Base-by-base conservation (phyloP, 2,113 vertebrate species). In the Nettapus auritus region DNA sequence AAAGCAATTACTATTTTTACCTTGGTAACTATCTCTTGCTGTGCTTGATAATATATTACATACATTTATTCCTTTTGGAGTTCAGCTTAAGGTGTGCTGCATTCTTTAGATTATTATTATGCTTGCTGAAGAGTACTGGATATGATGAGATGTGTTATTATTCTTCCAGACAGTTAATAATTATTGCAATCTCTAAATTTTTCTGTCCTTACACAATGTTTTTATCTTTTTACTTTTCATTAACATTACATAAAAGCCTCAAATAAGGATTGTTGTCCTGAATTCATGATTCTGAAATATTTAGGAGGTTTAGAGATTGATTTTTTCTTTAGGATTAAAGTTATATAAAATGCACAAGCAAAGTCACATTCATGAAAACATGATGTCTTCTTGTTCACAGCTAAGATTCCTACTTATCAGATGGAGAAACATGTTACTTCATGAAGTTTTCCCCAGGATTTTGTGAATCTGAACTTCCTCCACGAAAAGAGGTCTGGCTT, bases 1-100 rank as follows among this genome's bases (percentile, higher is more conserved):
- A 82, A 81, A 82, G 26, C 33, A 87, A 82, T 82, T 91, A 62
- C 66, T 87, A 31, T 84, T 94, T 95, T 95, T 78, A 78, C 50
- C 19, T 84, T 59, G 22, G 6, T 69, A 77, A 64, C 25, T 81
- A 89, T 82, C 56, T 63, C 23, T 92, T 80, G 42, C 67, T 82
- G 9, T 82, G 52, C 33, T 94, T 85, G 55, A 52, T 81, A 92
- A 71, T 33, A 6, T 78, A 82, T 79, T 66, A 67, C 14, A 70
- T 11, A 3, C 56, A 78, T 94, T 79, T 94, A 89, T 79, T 33
- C 46, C 21, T 92, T 92, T 40, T 89, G 62, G 52, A 91, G 28
- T 81, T 64, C 38, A 68, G 33, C 6, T 80, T 60, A 77, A 89
- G 55, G 67, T 59, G 9, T 68, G 82, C n/a, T 63, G 64, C 33